These are phyloP conservation scores for Mayetiola destructor DNA, from an alignment of 2,888 invertebrate genomes.

Conservation along the genomic window DNA sequence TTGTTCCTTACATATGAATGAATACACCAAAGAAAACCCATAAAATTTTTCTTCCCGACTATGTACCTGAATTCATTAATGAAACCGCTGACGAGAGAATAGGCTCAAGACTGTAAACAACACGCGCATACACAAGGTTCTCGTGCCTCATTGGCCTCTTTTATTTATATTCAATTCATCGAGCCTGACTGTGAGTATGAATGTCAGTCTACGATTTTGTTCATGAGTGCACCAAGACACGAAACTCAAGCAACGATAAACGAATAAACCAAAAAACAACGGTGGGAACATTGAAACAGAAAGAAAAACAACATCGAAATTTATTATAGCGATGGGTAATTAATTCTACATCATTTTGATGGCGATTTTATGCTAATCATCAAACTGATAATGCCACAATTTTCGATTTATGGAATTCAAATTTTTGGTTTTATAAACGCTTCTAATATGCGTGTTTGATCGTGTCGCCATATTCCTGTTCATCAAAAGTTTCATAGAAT, in stretches of 20 bases:
- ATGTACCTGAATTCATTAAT: no score
- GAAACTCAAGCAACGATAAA: neutral
- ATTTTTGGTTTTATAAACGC: slow-evolving; percentile 16
- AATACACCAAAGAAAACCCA: no score
- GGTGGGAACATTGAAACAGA: neutral
- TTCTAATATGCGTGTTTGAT: slow-evolving; percentile 6
- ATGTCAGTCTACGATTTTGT: no score
- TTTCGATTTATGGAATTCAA: slow-evolving; percentile 17
- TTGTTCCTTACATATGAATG: no score
- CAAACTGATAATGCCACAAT: slow-evolving; percentile 16
- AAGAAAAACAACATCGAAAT: slow-evolving; percentile 5
- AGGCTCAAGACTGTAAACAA: no score
- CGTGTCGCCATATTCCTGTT: neutral
- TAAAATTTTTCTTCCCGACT: no score
- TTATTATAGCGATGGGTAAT: slow-evolving; percentile 16
- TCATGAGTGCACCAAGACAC: no score
- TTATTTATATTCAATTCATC: no score
- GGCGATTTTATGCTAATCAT: slow-evolving; percentile 17
- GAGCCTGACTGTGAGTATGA: no score
- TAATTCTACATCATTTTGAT: slow-evolving; percentile 16
- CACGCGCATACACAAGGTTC: no score
- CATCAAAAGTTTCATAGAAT: neutral
- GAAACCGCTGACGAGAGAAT: no score
- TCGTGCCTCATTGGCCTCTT: no score
- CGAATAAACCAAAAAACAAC: neutral